These are phyloP conservation scores for Melikaiella ostensackeni DNA, from an alignment of 2,888 invertebrate species.

Conservation along the genomic window DNA sequence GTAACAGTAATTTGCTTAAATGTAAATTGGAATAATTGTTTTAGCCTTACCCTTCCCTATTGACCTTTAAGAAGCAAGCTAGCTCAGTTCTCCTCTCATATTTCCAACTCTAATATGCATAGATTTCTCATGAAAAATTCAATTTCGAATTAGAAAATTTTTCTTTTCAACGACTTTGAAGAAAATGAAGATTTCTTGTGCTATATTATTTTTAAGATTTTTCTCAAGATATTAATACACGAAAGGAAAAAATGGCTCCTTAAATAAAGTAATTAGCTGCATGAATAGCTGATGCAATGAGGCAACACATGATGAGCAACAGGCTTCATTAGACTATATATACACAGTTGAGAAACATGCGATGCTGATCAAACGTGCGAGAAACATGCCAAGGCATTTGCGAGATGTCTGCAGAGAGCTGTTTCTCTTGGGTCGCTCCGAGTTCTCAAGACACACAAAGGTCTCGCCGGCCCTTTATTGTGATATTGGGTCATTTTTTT, in stretches of 20 bases:
- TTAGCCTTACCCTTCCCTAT: conserved; percentile 15
- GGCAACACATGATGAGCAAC: conserved; percentile 22
- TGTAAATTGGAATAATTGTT: conserved; percentile 20
- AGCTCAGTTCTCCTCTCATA: conserved; percentile 2
- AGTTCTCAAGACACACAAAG: too few relatives aligned
- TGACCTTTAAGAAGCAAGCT: conserved; percentile 1
- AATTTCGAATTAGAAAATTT: background rate
- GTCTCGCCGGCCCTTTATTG: too few relatives aligned
- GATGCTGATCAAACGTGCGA: too few relatives aligned
- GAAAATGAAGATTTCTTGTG: too few relatives aligned
- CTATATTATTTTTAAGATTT: too few relatives aligned
- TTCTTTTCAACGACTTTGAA: too few relatives aligned
- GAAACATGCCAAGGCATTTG: too few relatives aligned
- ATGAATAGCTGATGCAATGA: background rate
- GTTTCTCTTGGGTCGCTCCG: too few relatives aligned
- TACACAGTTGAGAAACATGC: too few relatives aligned
- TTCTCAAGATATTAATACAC: too few relatives aligned
- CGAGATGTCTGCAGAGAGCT: too few relatives aligned
- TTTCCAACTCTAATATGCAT: background rate
- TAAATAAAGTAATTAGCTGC: background rate
- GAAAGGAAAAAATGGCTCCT: background rate
- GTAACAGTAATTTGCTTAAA: background rate
- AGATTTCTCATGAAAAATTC: background rate
- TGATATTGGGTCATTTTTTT: too few relatives aligned
- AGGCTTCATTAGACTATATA: conserved; percentile 13